phyloP scores from a whole-genome alignment of 2,113 vertebrate genomes.

The Globicephala melas region DNA sequence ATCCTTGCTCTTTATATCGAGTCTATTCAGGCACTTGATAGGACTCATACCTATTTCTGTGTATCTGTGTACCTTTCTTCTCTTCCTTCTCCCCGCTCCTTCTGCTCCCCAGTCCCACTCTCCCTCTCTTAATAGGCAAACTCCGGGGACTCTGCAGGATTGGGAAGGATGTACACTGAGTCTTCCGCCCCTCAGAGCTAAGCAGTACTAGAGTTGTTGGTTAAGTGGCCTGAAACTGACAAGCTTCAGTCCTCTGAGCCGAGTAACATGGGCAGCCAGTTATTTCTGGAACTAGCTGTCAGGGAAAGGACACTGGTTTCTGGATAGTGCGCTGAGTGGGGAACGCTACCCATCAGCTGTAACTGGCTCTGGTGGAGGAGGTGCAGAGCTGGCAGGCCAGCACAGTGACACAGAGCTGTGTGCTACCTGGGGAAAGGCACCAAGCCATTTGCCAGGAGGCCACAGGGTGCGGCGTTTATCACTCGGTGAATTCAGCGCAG shows the following conservation, averaged over 20 bases:
- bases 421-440: not conserved
- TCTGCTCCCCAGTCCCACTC: not conserved
- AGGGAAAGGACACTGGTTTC: not conserved
- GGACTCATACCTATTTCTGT: not conserved
- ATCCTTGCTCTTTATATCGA: not conserved
- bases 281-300: not conserved
- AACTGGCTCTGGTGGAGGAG: not conserved
- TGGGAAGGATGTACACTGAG: not conserved
- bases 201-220: not conserved
- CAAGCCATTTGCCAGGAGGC: not conserved
- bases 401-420: accelerated
- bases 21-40: not conserved
- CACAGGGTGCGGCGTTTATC: not conserved
- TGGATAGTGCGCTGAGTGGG: not conserved
- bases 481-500: accelerated
- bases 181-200: not conserved
- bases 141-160: not conserved
- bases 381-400: not conserved
- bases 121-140: not conserved
- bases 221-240: not conserved
- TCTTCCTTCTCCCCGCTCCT: not conserved
- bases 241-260: not conserved
- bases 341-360: not conserved
- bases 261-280: not conserved
- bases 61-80: not conserved